phyloP scores from a whole-genome alignment of 2,888 invertebrate species.

The Tetranychus piercei region DNA sequence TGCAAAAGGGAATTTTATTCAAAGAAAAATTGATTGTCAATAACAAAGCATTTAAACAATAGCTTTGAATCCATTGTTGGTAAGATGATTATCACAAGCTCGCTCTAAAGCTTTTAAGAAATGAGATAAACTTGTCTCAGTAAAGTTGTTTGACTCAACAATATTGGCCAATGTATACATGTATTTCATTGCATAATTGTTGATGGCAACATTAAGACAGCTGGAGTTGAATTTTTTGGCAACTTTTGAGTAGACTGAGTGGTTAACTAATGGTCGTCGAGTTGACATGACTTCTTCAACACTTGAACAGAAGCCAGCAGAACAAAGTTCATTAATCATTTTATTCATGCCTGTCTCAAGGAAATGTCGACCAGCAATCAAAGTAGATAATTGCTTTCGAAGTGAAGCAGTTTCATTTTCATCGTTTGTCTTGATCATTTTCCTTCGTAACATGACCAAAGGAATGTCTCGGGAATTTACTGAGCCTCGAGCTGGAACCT shows the following conservation, averaged over 20 bases:
- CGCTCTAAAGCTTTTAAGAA: background rate
- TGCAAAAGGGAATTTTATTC: too few species aligned
- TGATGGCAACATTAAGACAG: background rate
- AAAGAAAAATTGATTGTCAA: too few species aligned
- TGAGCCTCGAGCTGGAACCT: background rate
- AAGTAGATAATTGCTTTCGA: background rate
- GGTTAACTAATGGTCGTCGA: background rate
- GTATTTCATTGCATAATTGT: background rate
- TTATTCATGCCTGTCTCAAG: background rate
- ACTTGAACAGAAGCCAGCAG: background rate
- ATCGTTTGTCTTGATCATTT: background rate
- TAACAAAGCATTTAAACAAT: background rate
- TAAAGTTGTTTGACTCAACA: background rate
- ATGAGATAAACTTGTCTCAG: background rate
- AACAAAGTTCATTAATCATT: background rate
- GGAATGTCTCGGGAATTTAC: conserved; percentile 17
- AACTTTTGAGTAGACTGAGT: background rate
- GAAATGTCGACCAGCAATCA: conserved; percentile 7
- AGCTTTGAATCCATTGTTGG: background rate
- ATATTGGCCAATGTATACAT: background rate
- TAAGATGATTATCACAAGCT: background rate
- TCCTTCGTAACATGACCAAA: background rate
- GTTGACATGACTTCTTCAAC: background rate
- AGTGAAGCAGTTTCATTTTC: background rate
- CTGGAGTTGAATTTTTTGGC: background rate